phyloP scores from a whole-genome alignment of 2,888 invertebrate genomes.

The Ecdyonurus torrentis region DNA sequence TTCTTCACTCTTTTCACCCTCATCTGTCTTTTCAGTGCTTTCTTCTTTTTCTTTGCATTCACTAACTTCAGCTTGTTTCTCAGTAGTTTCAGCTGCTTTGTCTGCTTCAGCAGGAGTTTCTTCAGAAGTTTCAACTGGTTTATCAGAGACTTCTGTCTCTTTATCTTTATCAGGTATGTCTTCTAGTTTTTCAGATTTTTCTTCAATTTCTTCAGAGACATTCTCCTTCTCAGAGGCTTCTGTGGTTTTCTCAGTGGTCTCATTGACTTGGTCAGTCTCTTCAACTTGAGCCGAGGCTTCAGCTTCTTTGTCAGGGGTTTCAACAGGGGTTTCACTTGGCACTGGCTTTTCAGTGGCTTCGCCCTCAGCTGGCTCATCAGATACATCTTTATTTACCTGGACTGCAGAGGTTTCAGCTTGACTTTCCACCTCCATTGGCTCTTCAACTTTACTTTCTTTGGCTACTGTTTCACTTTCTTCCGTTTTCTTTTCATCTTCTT shows the following conservation, averaged over 20 bases:
- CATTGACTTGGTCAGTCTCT: too few relatives aligned
- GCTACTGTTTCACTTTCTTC: neutral
- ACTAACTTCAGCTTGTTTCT: conserved; percentile 3
- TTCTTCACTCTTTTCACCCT: too few relatives aligned
- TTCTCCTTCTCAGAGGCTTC: conserved; percentile 15
- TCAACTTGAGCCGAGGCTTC: too few relatives aligned
- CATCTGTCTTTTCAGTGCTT: too few relatives aligned
- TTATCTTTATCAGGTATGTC: neutral
- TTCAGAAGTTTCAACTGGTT: conserved; percentile 17
- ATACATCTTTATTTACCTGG: too few relatives aligned
- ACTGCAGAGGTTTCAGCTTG: too few relatives aligned
- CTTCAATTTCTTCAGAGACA: conserved; percentile 12
- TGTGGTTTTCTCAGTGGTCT: neutral
- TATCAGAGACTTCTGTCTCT: conserved; percentile 10
- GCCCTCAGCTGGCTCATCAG: conserved; percentile 6
- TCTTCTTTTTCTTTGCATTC: neutral
- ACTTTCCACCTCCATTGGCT: too few relatives aligned
- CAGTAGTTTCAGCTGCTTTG: conserved; percentile 12
- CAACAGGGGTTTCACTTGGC: too few relatives aligned
- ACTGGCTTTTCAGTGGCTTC: conserved; percentile 5
- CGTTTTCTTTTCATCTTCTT: conserved; percentile 4
- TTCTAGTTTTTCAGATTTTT: conserved; percentile 11
- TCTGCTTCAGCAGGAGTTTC: conserved; percentile 16
- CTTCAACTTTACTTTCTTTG: neutral
- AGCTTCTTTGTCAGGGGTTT: too few relatives aligned